Evolutionary conservation across 2,113 vertebrate genomes (phyloP), one percentile per base, ranked within the genome.

Genomic region (Clarias macrocephalus): DNA sequence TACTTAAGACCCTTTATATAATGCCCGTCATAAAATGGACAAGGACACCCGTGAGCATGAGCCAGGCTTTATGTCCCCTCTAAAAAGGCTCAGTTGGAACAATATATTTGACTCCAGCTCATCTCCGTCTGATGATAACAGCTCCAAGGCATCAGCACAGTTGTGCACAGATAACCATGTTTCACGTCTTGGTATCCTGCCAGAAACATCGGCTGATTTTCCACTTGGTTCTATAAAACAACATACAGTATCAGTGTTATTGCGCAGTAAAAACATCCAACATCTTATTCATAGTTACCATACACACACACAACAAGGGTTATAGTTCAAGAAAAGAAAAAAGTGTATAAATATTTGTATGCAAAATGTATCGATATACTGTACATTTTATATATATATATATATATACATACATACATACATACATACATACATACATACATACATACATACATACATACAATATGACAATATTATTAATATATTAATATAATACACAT

Each of bases 91-190:
- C 48, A 57, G 86, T 83, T 77, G 60, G 72, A 62, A 82, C 82
- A 79, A 84, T 87, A 83, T 68, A 83, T 87, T 87, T 87, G 62
- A 76, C 73, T 87, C 62, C 4, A 37, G 23, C 62, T 52, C 81
- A 87, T 83, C 81, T 79, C 72, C 13, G 60, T 83, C 42, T 79
- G 81, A 77, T 83, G 70, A 83, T 65, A 84, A 83, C 81, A 79
- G 81, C 81, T 83, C 62, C 7, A 63, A 83, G 70, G 48, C 70
- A 30, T 77, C 70, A 65, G 72, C 80, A 83, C 80, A 87, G 72
- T 62, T 87, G 72, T 62, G 54, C 72, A 66, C 77, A 87, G 72
- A 84, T 68, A 66, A 82, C 79, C 42, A 37, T 80, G 85, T 87
- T 87, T 82, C 68, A 62, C 12, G 76, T 12, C 42, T 75, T 87